phyloP scores from a whole-genome alignment of 2,113 vertebrate genomes.

The Paramormyrops kingsleyae region DNA sequence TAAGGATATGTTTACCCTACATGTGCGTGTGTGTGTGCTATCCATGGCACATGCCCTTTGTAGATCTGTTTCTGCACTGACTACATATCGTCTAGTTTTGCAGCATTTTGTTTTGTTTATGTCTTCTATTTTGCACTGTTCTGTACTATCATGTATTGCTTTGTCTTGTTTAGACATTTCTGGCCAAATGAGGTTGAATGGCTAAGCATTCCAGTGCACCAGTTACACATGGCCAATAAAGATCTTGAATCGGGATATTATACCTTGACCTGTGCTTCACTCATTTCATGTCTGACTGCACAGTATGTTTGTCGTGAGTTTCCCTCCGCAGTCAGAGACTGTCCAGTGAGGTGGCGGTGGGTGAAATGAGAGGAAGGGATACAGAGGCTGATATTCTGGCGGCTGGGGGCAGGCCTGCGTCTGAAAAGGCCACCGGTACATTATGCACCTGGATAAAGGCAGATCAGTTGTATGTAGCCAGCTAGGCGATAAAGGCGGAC shows the following conservation, averaged over 20 bases:
- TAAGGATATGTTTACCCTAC: too few species aligned
- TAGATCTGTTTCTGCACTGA: too few species aligned
- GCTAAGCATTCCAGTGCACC: neutral
- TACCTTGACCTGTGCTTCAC: too few species aligned
- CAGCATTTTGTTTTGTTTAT: too few species aligned
- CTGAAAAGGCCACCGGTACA: neutral
- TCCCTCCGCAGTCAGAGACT: neutral
- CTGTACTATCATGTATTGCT: neutral
- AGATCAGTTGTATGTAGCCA: neutral
- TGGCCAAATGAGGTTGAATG: neutral
- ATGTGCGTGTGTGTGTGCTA: neutral
- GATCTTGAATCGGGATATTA: neutral
- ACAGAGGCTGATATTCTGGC: neutral
- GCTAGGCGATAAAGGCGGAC: neutral
- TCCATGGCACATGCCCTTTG: too few species aligned
- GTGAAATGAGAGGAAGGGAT: neutral
- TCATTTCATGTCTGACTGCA: neutral
- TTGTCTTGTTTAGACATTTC: neutral
- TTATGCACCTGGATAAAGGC: neutral
- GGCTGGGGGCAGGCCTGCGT: neutral
- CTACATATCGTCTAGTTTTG: too few species aligned
- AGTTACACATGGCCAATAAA: neutral
- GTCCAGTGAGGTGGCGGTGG: neutral
- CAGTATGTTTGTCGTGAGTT: neutral
- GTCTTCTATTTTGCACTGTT: neutral